Evolutionary conservation across 35 echinoderm and acorn worm species (phyloP), one percentile per base, ranked within the genome.

Genomic region (Lytechinus pictus): DNA sequence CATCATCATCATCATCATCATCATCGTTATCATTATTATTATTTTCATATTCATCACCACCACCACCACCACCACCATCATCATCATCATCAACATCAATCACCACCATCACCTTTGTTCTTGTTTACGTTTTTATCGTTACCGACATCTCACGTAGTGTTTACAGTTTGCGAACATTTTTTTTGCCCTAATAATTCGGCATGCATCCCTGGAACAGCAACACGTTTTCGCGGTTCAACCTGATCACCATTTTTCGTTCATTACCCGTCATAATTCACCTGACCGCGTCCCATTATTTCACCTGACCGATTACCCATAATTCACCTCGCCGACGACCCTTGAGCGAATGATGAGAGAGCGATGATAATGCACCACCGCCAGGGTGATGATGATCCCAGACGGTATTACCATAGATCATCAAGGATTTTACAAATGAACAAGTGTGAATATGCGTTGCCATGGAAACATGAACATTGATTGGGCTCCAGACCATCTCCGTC

Each of bases 391-490:
- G 21, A 79, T 24, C n/a, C 66, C 66, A 79, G 66, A 79, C 24
- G 66, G 66, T 79, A 24, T 79, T 79, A 79, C 66, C 66, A 7
- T 24, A 5, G 66, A 79, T 79, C 66, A 7, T 24, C 66, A 24
- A 79, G 66, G 66, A 79, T 79, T 79, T 79, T 5, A 79, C 66
- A 79, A 79, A 79, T 79, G 66, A 79, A 8, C 66, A 79, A 79
- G 66, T 79, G 66, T 79, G 66, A 79, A 79, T 79, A 79, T 79
- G 66, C 66, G 66, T 79, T 79, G 66, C 66, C 66, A 79, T 79
- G 66, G 66, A 79, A 79, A 79, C 66, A 5, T 4, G 66, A 24
- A 79, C 0, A 79, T 79, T 79, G 66, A 79, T 79, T 79, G 66
- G 66, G 66, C 66, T 24, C 66, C 66, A 9, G 56, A 58, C 56